Percentiles rank a stretch among this genome's conserved stretches.
These are phyloP conservation scores for Nesoenas mayeri DNA, from an alignment of 2,113 vertebrate species.

Conservation along the genomic window DNA sequence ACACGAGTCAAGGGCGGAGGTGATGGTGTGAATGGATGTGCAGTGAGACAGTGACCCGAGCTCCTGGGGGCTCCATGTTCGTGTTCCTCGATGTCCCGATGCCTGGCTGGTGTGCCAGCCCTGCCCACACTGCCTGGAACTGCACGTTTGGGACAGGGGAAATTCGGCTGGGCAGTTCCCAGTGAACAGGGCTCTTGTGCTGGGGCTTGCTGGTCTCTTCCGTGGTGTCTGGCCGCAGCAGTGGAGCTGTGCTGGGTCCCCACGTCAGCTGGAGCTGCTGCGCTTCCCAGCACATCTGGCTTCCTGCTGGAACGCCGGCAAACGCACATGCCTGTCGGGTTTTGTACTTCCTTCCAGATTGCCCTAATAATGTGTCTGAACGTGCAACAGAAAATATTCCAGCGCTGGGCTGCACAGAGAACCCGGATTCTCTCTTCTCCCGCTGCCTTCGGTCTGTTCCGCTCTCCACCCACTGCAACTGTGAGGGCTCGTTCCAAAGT, in stretches of 20 bases:
- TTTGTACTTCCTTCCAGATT: not conserved
- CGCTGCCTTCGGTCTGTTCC: not conserved
- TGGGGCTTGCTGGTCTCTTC: not conserved
- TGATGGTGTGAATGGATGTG: not conserved
- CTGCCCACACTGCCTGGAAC: not conserved
- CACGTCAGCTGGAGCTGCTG: not conserved
- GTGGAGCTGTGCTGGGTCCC: not conserved
- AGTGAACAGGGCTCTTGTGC: not conserved
- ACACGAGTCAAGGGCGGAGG: accelerated
- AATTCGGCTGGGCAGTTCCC: not conserved
- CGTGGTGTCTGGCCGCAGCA: not conserved
- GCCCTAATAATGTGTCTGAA: not conserved
- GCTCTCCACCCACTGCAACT: not conserved
- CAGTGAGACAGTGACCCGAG: not conserved
- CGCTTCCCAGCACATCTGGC: not conserved
- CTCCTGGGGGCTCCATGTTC: not conserved
- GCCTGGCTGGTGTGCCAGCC: not conserved
- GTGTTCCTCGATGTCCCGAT: not conserved
- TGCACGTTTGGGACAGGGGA: not conserved
- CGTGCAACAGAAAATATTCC: not conserved
- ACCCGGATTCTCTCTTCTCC: not conserved
- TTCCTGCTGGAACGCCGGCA: not conserved
- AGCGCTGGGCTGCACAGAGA: not conserved
- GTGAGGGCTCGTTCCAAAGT: conserved; percentile 41
- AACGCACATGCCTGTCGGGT: not conserved